phyloP scores from a whole-genome alignment of 2,797 vertebrate genomes.

The Periparus ater region DNA sequence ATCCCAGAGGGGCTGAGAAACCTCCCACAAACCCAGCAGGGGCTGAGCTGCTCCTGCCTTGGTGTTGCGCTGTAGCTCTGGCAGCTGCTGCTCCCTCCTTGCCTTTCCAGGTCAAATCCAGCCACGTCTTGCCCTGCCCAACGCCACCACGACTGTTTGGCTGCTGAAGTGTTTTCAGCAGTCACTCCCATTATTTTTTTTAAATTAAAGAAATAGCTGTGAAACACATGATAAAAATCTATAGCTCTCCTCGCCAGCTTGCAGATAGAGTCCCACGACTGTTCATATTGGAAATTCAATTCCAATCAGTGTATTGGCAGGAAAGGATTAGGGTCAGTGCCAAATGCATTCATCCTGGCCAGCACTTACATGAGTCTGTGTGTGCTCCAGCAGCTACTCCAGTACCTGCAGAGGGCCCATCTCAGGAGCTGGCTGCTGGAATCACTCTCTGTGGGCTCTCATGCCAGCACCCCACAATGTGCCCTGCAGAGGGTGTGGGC shows the following conservation, averaged over 20 bases:
- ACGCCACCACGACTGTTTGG: fast-evolving
- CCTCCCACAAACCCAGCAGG: not conserved
- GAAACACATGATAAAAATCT: conserved; percentile 44
- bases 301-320: conserved; percentile 40
- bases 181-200: not conserved
- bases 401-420: not conserved
- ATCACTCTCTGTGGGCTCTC: not conserved
- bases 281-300: conserved; percentile 43
- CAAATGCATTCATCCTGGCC: not conserved
- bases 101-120: not conserved
- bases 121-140: not conserved
- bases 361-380: not conserved
- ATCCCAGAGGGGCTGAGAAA: not conserved
- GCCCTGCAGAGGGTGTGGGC: not conserved
- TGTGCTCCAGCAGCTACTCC: not conserved
- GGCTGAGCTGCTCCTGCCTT: not conserved
- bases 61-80: not conserved
- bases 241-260: not conserved
- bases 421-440: not conserved
- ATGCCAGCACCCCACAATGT: not conserved
- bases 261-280: not conserved
- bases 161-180: not conserved
- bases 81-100: not conserved
- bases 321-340: conserved; percentile 5
- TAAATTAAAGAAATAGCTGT: conserved; percentile 31